Conservation (phyloP, 1,140 invertebrate genomes). For the Vanessa atalanta region DNA sequence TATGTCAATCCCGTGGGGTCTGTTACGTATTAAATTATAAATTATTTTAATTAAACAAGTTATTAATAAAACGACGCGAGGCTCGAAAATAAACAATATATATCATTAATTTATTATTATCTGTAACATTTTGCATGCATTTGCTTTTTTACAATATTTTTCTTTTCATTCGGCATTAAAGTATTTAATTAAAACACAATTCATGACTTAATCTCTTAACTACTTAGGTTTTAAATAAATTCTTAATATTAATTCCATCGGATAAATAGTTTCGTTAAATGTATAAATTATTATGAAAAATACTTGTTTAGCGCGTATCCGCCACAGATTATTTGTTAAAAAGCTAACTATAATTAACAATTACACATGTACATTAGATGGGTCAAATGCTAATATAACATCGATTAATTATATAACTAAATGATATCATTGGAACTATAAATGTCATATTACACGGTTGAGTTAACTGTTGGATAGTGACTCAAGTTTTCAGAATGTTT, state of each 20-base stretch:
- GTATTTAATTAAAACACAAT: background rate
- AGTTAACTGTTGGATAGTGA: background rate
- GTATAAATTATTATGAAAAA: background rate
- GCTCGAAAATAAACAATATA: background rate
- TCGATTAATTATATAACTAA: background rate
- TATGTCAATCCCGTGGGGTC: constrained; percentile 33
- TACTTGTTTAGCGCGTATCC: background rate
- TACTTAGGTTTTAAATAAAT: too few relatives aligned
- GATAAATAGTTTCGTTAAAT: too few relatives aligned
- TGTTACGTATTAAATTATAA: constrained; percentile 13
- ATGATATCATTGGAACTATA: background rate
- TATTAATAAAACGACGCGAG: background rate
- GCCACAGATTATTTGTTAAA: background rate
- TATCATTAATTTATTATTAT: too few relatives aligned
- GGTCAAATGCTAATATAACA: background rate
- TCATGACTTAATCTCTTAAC: too few relatives aligned
- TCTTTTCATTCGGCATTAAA: background rate
- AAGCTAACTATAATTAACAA: background rate
- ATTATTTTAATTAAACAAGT: background rate
- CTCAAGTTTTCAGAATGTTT: too few relatives aligned
- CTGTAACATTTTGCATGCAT: background rate
- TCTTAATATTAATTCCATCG: too few relatives aligned
- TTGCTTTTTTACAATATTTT: background rate
- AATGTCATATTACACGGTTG: background rate
- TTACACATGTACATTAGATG: background rate